Conservation (phyloP, 2,888 invertebrate species). For the Melanostoma scalare region DNA sequence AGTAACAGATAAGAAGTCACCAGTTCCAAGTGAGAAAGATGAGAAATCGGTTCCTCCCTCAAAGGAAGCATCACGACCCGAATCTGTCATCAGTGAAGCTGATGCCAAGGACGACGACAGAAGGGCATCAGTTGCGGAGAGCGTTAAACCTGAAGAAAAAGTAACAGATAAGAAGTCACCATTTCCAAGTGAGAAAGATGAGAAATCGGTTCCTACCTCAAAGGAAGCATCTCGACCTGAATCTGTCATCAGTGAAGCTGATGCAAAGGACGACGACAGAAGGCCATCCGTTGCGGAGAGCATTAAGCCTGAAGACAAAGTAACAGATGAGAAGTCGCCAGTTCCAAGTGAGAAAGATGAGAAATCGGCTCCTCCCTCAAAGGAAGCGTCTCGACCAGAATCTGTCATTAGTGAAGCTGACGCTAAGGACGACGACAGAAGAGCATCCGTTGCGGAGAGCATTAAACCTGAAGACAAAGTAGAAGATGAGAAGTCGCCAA, state of each 20-base stretch:
- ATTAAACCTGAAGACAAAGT: background rate
- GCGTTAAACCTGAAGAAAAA: no score
- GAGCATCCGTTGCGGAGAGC: constrained; percentile 14
- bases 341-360: constrained; percentile 20
- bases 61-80: constrained; percentile 73
- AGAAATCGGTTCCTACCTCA: no score
- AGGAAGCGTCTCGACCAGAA: constrained; percentile 64
- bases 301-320: no score
- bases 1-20: constrained; percentile 39
- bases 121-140: no score
- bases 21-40: constrained; percentile 61
- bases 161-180: no score
- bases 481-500: background rate
- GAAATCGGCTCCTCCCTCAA: constrained; percentile 44
- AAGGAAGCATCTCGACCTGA: no score
- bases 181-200: no score
- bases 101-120: constrained; percentile 19
- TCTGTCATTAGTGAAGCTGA: constrained; percentile 55
- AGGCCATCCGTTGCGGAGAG: no score
- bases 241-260: no score
- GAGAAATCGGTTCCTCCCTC: constrained; percentile 54
- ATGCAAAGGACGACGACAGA: no score
- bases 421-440: background rate
- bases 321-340: no score
- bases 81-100: constrained; percentile 71